Evolutionary conservation across 2,797 vertebrate species (phyloP).

Genomic region (Hapalemur alaotrensis): DNA sequence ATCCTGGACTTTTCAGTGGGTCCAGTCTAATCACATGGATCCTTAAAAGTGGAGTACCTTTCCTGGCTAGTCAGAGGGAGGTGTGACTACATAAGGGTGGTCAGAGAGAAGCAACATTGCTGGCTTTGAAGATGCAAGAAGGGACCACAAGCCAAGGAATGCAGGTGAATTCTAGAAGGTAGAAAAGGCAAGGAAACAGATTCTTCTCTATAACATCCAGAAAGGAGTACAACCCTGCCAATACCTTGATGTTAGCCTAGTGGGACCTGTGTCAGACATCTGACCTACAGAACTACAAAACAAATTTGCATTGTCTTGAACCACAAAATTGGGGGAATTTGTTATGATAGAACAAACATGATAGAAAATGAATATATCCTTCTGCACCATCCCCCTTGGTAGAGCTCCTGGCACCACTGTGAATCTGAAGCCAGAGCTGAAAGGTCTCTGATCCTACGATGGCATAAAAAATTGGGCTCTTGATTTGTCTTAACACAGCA

Average conservation of each 20-base stretch:
- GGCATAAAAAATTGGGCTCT: neutral
- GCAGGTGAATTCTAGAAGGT: neutral
- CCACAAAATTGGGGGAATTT: neutral
- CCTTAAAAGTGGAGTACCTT: neutral
- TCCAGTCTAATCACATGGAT: neutral
- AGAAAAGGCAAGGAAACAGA: neutral
- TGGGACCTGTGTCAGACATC: neutral
- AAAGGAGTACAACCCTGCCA: neutral
- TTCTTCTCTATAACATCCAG: neutral
- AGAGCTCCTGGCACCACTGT: neutral
- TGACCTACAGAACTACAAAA: neutral
- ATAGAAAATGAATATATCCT: neutral
- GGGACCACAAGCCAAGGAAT: neutral
- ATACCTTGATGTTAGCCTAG: neutral
- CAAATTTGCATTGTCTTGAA: neutral
- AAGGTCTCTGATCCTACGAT: neutral
- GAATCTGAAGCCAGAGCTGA: neutral
- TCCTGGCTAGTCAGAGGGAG: neutral
- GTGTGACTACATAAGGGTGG: neutral
- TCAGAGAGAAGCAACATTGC: accelerated
- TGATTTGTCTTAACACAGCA: neutral
- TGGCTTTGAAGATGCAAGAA: neutral
- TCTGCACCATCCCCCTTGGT: neutral
- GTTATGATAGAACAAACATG: neutral
- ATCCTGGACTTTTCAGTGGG: neutral